These are phyloP conservation scores for Sisor rabdophorus DNA, from an alignment of 2,113 vertebrate genomes.

Conservation along the genomic window DNA sequence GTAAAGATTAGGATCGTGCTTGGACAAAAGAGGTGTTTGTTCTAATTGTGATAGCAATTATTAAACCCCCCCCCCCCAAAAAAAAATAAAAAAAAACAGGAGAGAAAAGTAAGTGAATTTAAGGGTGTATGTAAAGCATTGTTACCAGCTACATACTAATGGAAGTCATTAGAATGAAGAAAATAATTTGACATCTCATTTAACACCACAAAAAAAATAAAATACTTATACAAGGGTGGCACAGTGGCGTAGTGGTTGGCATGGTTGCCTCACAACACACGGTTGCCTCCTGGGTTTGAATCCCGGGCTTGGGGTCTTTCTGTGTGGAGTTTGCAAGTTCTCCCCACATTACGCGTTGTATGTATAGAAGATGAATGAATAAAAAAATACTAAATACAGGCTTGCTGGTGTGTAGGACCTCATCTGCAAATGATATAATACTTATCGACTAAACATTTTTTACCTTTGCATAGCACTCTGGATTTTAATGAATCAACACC, in stretches of 20 bases:
- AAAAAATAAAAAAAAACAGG: not conserved
- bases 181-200: not conserved
- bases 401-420: not conserved
- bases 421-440: not conserved
- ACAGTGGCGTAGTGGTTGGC: too few species aligned
- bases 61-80: too few species aligned
- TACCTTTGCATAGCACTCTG: not conserved
- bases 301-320: too few species aligned
- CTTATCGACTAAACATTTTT: not conserved
- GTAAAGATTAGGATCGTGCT: slow-evolving; percentile 29
- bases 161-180: not conserved
- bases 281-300: too few species aligned
- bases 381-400: not conserved
- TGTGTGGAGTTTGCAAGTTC: too few species aligned
- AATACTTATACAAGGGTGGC: not conserved
- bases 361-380: too few species aligned
- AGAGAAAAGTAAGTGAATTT: not conserved
- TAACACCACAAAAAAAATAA: not conserved
- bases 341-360: too few species aligned
- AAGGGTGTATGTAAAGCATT: not conserved
- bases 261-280: too few species aligned
- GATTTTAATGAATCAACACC: not conserved
- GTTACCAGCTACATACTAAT: not conserved
- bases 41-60: too few species aligned
- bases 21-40: slow-evolving; percentile 26